phyloP scores from a whole-genome alignment of 2,888 invertebrate genomes.

The Hypselothyrea guttata region DNA sequence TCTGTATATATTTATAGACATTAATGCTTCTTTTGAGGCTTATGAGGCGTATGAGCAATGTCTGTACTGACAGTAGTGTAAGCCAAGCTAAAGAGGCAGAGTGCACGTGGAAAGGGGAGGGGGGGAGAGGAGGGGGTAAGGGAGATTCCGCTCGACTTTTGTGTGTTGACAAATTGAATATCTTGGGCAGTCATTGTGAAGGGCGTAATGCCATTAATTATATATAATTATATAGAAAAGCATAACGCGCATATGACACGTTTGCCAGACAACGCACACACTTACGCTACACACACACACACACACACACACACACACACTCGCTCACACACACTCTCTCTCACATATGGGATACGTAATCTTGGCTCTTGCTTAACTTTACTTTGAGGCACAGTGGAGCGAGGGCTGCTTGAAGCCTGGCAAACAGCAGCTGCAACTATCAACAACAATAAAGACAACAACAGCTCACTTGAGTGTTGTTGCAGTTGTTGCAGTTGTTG shows the following conservation, averaged over 20 bases:
- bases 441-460: constrained; percentile 7
- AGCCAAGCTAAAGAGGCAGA: too few relatives aligned
- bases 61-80: too few relatives aligned
- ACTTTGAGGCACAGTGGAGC: constrained; percentile 28
- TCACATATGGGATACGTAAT: constrained; percentile 5
- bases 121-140: too few relatives aligned
- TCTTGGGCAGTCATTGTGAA: constrained; percentile 40
- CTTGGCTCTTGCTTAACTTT: constrained; percentile 17
- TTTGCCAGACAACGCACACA: constrained; percentile 12
- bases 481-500: constrained; percentile 14
- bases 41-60: background rate
- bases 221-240: constrained; percentile 44
- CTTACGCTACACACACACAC: too few relatives aligned
- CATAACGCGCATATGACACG: constrained; percentile 54
- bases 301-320: too few relatives aligned
- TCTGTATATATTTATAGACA: too few relatives aligned
- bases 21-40: too few relatives aligned
- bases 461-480: constrained; percentile 5
- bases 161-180: constrained; percentile 63
- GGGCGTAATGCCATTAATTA: constrained; percentile 65
- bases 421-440: constrained; percentile 16
- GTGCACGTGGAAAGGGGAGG: too few relatives aligned
- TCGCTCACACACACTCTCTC: too few relatives aligned
- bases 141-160: constrained; percentile 7
- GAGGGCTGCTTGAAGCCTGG: constrained; percentile 42